Evolutionary conservation across 2,888 invertebrate genomes (phyloP), one percentile per base, ranked within the genome.

Genomic region (Mythimna impura): DNA sequence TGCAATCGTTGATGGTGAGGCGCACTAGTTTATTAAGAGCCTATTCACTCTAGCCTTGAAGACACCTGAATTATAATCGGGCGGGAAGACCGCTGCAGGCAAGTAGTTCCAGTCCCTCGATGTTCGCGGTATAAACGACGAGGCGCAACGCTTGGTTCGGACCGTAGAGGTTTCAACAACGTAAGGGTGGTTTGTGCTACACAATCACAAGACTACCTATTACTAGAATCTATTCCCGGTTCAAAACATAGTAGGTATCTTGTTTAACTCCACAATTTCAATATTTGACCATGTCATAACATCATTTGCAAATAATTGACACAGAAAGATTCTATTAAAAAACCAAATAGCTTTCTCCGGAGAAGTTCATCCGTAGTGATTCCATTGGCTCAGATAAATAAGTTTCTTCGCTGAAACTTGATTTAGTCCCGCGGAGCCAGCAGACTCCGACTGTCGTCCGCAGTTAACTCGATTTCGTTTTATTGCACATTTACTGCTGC

Each of bases 311-410:
- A 80, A 52, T 36, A 50, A 80, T 12, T 12, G 25, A 7, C 43
- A 47, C 47, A 54, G 40, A 58, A 30, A 30, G 20, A 80, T 80
- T 65, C 57, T 68, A 71, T 68, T 66, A 67, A 40, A 73, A 69
- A 84, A 83, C 60, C 70, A 71, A 82, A 81, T 80, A 76, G 70
- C 67, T 71, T 74, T 67, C 72, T 71, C 58, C 76, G 63, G 54
- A 76, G 66, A 67, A 79, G 67, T 84, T 70, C 65, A 73, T 77
- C 66, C 70, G 69, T 54, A 76, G 68, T 80, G 84, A 87, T 80
- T 87, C 80, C 60, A 84, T 87, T 87, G 80, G 78, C 73, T 78
- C 71, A 78, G 74, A 75, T 88, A 89, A 86, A 85, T 83, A 83
- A 71, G 80, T 88, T 88, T 82, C 80, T 80, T 73, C 70, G 73